Conservation (phyloP, 1,140 invertebrate species). For the Gryllus bimaculatus region DNA sequence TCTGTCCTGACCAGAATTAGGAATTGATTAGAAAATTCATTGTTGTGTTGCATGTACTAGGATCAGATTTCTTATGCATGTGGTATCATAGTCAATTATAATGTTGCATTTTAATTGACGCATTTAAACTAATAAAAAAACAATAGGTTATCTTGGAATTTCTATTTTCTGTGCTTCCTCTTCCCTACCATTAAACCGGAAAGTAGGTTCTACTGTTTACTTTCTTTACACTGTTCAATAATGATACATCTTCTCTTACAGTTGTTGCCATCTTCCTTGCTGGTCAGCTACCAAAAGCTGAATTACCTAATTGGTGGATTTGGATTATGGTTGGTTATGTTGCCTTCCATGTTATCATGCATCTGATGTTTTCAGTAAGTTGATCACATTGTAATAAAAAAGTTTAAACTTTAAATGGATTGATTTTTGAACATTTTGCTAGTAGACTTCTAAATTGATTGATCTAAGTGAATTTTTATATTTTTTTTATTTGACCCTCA, state of each 20-base stretch:
- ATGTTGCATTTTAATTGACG: too few species aligned
- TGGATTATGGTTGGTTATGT: slow-evolving; percentile 84
- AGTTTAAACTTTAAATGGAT: neutral
- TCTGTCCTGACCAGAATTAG: too few species aligned
- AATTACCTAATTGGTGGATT: slow-evolving; percentile 74
- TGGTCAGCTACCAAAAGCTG: slow-evolving; percentile 70
- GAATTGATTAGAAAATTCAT: too few species aligned
- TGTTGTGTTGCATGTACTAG: too few species aligned
- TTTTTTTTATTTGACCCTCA: too few species aligned
- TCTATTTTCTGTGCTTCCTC: too few species aligned
- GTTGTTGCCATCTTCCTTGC: slow-evolving; percentile 91
- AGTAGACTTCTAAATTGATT: neutral
- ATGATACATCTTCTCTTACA: slow-evolving; percentile 40
- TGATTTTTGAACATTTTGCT: neutral
- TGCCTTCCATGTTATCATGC: slow-evolving; percentile 76
- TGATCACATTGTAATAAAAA: slow-evolving; percentile 16
- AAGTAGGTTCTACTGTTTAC: too few species aligned
- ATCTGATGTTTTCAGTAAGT: slow-evolving; percentile 82
- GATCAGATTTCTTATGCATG: too few species aligned
- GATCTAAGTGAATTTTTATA: neutral
- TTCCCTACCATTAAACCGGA: too few species aligned
- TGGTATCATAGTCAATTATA: too few species aligned
- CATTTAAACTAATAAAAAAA: too few species aligned
- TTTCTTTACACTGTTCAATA: neutral
- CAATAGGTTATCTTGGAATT: too few species aligned